A percentile compares a stretch with the other conserved stretches of the same genome.
Conservation (phyloP, 2,113 vertebrate species). For the Brachypteracias leptosomus region DNA sequence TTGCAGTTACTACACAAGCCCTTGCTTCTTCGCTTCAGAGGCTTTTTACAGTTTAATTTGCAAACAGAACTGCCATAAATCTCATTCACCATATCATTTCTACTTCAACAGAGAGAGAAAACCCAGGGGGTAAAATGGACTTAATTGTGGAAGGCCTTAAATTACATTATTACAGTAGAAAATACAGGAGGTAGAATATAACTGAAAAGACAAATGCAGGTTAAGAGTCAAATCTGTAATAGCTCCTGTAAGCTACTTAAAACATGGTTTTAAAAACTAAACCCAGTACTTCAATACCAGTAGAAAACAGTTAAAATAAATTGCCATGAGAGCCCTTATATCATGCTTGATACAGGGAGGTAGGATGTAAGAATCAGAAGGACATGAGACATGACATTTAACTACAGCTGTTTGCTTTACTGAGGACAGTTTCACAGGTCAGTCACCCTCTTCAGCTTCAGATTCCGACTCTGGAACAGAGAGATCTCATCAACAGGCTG, state of each 20-base stretch:
- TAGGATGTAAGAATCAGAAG: constrained; percentile 79
- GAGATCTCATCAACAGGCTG: not conserved
- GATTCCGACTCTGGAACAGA: constrained; percentile 91
- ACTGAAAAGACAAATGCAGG: constrained; percentile 80
- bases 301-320: constrained; percentile 80
- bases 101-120: constrained; percentile 76
- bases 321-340: constrained; percentile 84
- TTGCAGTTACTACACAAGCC: not conserved
- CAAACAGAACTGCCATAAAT: constrained; percentile 72
- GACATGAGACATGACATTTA: constrained; percentile 77
- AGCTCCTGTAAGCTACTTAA: constrained; percentile 77
- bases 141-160: constrained; percentile 83
- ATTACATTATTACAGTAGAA: constrained; percentile 85
- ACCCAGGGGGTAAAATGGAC: constrained; percentile 80
- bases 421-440: constrained; percentile 75
- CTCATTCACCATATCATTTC: constrained; percentile 63
- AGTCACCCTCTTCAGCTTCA: constrained; percentile 95
- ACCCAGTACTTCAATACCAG: constrained; percentile 71
- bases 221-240: constrained; percentile 79
- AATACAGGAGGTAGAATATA: constrained; percentile 88
- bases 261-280: constrained; percentile 78
- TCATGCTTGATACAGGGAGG: constrained; percentile 85
- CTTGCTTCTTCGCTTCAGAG: constrained; percentile 26
- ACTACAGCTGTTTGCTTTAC: constrained; percentile 87
- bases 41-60: constrained; percentile 72